Conservation (phyloP, 2,797 vertebrate species). For the Cottoperca gobio region DNA sequence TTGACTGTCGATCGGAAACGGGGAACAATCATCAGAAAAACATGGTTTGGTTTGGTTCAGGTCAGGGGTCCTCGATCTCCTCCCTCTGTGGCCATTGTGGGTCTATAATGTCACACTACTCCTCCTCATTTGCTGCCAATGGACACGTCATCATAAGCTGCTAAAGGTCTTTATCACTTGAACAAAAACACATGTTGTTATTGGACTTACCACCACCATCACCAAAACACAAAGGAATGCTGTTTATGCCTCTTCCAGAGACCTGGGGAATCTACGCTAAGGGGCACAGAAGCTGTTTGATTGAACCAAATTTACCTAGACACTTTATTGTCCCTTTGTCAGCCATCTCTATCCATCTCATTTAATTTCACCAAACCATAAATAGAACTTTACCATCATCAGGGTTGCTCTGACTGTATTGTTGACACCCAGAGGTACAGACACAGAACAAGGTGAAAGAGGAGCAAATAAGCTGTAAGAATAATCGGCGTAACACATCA, state of each 20-base stretch:
- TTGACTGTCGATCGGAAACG: too few relatives aligned
- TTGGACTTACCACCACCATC: neutral
- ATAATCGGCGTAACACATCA: slow-evolving; percentile 43
- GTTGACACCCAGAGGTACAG: slow-evolving; percentile 40
- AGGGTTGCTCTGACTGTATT: neutral
- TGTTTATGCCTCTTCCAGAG: neutral
- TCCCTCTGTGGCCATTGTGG: too few relatives aligned
- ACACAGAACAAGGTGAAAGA: slow-evolving; percentile 29
- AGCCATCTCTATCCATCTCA: slow-evolving; percentile 1
- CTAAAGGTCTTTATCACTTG: too few relatives aligned
- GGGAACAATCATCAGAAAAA: too few relatives aligned
- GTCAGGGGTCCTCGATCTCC: too few relatives aligned
- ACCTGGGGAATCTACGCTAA: neutral
- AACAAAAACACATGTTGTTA: neutral
- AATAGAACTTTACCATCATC: slow-evolving; percentile 20
- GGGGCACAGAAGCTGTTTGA: neutral
- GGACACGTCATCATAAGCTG: neutral
- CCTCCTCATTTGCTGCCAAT: neutral
- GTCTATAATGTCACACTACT: neutral
- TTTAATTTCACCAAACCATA: slow-evolving; percentile 12
- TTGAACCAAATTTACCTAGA: neutral
- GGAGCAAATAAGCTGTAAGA: slow-evolving; percentile 21
- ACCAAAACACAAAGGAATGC: neutral
- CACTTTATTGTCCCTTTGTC: neutral
- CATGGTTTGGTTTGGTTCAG: too few relatives aligned